Evolutionary conservation across 2,888 invertebrate species (phyloP).

Genomic region (Trichopoda pennipes): DNA sequence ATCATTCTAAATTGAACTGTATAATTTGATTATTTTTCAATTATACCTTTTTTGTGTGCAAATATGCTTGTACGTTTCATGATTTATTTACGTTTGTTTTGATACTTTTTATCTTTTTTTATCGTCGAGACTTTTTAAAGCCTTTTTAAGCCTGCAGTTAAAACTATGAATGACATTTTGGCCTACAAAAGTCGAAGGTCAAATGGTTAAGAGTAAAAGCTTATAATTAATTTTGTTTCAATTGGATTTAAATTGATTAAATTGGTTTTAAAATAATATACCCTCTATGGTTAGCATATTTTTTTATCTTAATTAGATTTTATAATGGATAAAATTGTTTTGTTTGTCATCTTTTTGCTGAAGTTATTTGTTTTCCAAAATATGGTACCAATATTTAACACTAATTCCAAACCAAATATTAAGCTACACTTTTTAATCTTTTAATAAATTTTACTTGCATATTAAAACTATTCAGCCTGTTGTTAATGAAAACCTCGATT

Average conservation of each 20-base stretch:
- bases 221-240: not conserved
- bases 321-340: too few relatives aligned
- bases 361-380: too few relatives aligned
- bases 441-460: too few relatives aligned
- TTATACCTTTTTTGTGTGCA: not conserved
- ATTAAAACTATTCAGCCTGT: too few relatives aligned
- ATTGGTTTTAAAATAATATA: too few relatives aligned
- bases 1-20: not conserved
- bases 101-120: not conserved
- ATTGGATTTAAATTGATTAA: not conserved
- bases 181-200: not conserved
- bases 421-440: too few relatives aligned
- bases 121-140: not conserved
- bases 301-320: too few relatives aligned
- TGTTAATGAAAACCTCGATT: too few relatives aligned
- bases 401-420: too few relatives aligned
- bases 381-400: too few relatives aligned
- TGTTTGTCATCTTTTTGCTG: too few relatives aligned
- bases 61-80: not conserved
- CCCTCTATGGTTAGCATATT: too few relatives aligned
- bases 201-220: not conserved
- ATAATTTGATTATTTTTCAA: constrained; percentile 4
- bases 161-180: not conserved
- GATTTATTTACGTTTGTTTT: not conserved
- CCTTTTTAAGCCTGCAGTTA: not conserved